Conservation (phyloP, 2,888 invertebrate genomes). For the Zhengitettix transpicula region DNA sequence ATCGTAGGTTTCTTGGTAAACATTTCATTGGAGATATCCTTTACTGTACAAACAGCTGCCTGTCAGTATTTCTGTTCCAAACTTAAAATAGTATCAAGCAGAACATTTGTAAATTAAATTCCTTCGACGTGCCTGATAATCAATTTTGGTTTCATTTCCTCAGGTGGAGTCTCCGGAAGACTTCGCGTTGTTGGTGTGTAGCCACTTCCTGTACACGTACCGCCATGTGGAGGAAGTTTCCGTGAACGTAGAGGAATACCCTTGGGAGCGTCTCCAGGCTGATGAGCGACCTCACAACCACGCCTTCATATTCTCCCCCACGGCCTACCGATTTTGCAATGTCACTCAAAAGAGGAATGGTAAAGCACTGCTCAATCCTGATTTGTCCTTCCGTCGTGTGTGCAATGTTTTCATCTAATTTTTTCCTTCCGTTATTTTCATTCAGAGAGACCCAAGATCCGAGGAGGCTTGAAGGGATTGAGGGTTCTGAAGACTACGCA, state of each 20-base stretch:
- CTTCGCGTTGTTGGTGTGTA: conserved; percentile 54
- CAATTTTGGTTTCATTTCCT: neutral
- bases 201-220: conserved; percentile 59
- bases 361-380: too few relatives aligned
- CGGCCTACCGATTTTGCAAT: conserved; percentile 47
- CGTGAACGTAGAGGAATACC: conserved; percentile 54
- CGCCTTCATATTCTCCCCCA: conserved; percentile 55
- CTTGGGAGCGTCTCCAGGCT: conserved; percentile 51
- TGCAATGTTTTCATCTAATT: neutral
- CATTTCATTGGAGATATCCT: too few relatives aligned
- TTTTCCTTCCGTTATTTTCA: conserved; percentile 2
- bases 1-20: too few relatives aligned
- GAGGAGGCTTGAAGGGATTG: conserved; percentile 50
- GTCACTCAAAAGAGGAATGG: conserved; percentile 50
- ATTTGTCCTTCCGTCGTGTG: too few relatives aligned
- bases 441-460: conserved; percentile 38
- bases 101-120: too few relatives aligned
- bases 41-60: too few relatives aligned
- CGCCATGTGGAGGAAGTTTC: conserved; percentile 53
- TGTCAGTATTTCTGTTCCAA: too few relatives aligned
- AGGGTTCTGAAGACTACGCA: conserved; percentile 66
- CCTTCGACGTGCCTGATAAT: too few relatives aligned
- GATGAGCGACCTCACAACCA: conserved; percentile 48
- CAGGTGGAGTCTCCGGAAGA: conserved; percentile 50
- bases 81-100: too few relatives aligned